These are phyloP conservation scores for Tetragnatha montana DNA, from an alignment of 2,888 invertebrate genomes.

Conservation along the genomic window DNA sequence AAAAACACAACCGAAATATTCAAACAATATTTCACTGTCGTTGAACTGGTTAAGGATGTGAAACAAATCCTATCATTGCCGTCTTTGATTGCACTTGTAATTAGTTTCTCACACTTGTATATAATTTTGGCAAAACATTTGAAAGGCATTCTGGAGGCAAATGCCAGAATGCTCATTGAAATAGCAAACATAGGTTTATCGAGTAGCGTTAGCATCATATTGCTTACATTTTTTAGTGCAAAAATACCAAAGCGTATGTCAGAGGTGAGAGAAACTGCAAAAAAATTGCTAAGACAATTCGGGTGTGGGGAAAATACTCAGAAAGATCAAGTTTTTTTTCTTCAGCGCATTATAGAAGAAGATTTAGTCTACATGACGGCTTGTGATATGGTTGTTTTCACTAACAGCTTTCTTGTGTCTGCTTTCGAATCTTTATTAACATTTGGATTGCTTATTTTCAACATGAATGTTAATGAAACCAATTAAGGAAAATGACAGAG, in stretches of 20 bases:
- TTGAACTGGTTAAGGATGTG: not conserved
- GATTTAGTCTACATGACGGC: too few relatives aligned
- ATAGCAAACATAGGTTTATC: not conserved
- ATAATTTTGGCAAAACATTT: not conserved
- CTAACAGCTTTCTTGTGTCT: too few relatives aligned
- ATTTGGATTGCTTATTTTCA: too few relatives aligned
- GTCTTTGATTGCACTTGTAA: not conserved
- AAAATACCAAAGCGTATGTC: not conserved
- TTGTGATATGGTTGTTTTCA: too few relatives aligned
- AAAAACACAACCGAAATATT: not conserved
- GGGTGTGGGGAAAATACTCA: too few relatives aligned
- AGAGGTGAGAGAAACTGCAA: not conserved
- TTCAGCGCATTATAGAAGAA: too few relatives aligned
- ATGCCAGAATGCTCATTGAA: not conserved
- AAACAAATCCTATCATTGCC: not conserved
- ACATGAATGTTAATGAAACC: too few relatives aligned
- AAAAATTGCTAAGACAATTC: not conserved
- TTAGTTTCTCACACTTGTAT: not conserved
- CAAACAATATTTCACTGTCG: not conserved
- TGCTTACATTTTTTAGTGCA: not conserved
- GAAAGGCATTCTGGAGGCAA: not conserved
- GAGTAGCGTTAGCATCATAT: not conserved
- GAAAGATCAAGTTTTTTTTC: too few relatives aligned
- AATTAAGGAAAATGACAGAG: too few relatives aligned
- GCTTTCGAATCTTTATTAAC: too few relatives aligned